A percentile compares a stretch with the other conserved stretches of the same genome.
Conservation (phyloP, 2,113 vertebrate genomes). For the Synodontis membranacea region DNA sequence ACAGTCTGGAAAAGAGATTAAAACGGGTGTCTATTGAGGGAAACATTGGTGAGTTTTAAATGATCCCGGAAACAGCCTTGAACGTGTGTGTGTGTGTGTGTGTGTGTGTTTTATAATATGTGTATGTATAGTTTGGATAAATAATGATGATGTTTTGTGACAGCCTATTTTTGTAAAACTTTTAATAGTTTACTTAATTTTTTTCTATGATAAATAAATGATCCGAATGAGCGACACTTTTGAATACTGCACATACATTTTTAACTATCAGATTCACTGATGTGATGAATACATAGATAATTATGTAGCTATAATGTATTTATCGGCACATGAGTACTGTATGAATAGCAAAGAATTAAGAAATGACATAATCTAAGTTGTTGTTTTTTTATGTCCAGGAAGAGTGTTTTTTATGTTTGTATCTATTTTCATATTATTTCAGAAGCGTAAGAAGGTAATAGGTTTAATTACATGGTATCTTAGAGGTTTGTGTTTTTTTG, state of each 20-base stretch:
- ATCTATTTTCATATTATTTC: neutral
- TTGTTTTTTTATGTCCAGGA: neutral
- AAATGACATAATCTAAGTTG: neutral
- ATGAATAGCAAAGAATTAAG: neutral
- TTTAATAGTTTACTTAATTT: no score
- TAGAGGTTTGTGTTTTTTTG: neutral
- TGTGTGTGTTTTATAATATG: no score
- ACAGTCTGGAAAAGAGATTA: slow-evolving; percentile 67
- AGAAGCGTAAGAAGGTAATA: neutral
- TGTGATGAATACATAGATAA: no score
- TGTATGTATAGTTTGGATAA: no score
- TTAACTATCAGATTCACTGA: no score
- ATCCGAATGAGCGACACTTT: neutral
- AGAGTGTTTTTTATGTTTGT: neutral
- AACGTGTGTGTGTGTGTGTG: no score
- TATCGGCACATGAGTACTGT: neutral
- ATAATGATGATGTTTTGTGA: neutral
- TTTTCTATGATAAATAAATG: no score
- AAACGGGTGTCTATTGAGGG: slow-evolving; percentile 87
- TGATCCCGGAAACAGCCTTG: no score
- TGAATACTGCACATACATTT: neutral
- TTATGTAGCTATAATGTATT: neutral
- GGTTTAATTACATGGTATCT: neutral
- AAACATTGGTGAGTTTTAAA: slow-evolving; percentile 90
- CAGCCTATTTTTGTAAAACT: neutral